These are phyloP conservation scores for Odontocolon sp. DNA, from an alignment of 2,888 invertebrate species.

Conservation along the genomic window DNA sequence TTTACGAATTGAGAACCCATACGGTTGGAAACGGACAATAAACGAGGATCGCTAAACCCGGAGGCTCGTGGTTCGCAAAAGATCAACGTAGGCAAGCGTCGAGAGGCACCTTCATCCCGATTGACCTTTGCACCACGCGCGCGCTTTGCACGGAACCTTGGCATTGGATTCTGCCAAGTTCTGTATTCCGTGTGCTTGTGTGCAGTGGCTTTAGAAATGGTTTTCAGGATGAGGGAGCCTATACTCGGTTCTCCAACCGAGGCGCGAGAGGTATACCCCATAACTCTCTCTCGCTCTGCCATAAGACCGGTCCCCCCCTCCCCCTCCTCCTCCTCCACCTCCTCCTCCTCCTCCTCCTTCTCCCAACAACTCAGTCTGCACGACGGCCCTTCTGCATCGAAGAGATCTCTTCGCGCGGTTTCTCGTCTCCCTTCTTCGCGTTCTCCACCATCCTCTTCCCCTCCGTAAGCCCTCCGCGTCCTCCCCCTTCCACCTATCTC, in stretches of 20 bases:
- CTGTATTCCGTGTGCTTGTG: slow-evolving; percentile 24
- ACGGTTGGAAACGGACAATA: slow-evolving; percentile 44
- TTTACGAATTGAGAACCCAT: slow-evolving; percentile 32
- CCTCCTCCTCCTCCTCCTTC: background rate
- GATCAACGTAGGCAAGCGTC: slow-evolving; percentile 55
- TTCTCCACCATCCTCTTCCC: slow-evolving; percentile 5
- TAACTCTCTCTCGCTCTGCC: slow-evolving; percentile 61
- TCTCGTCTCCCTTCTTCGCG: slow-evolving; percentile 32
- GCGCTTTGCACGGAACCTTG: slow-evolving; percentile 62
- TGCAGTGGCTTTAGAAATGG: slow-evolving; percentile 48
- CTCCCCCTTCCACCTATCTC: background rate
- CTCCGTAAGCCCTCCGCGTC: slow-evolving; percentile 10
- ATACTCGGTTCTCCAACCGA: slow-evolving; percentile 32
- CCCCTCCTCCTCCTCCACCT: slow-evolving; percentile 30
- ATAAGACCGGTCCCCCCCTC: slow-evolving; percentile 62
- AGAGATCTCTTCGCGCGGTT: slow-evolving; percentile 30
- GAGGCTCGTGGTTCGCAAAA: slow-evolving; percentile 53
- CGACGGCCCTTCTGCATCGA: slow-evolving; percentile 38
- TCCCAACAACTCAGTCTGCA: background rate
- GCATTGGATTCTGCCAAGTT: slow-evolving; percentile 46
- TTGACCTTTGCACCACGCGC: slow-evolving; percentile 60
- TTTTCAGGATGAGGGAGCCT: slow-evolving; percentile 56
- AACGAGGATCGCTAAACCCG: slow-evolving; percentile 52
- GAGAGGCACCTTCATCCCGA: slow-evolving; percentile 58
- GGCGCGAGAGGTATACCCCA: slow-evolving; percentile 56